phyloP scores from a whole-genome alignment of 2,888 invertebrate species.

The Eilema griseolum region DNA sequence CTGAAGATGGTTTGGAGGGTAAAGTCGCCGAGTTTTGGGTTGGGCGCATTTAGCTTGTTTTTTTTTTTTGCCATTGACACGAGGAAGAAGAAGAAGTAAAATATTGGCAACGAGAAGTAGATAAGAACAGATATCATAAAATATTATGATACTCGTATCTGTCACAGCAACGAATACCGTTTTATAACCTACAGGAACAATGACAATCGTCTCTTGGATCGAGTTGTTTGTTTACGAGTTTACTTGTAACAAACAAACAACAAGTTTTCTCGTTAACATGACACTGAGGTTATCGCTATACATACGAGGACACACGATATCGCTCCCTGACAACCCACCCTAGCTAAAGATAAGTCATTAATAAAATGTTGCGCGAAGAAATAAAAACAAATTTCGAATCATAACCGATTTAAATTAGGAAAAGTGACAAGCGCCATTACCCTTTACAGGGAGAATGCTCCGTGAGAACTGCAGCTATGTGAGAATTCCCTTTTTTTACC shows the following conservation, averaged over 20 bases:
- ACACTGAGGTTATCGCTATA: slow-evolving; percentile 10
- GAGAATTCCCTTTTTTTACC: too few species aligned
- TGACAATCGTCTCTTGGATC: slow-evolving; percentile 1
- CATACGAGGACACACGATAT: slow-evolving; percentile 2
- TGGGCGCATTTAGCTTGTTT: too few species aligned
- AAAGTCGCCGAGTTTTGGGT: too few species aligned
- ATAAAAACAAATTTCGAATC: slow-evolving; percentile 4
- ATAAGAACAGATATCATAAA: background rate
- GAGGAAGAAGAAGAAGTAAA: too few species aligned
- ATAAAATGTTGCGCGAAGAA: background rate
- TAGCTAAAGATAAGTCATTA: background rate
- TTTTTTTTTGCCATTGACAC: too few species aligned
- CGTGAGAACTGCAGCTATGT: too few species aligned
- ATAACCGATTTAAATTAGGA: too few species aligned
- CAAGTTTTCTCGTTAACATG: slow-evolving; percentile 26
- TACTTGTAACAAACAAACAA: slow-evolving; percentile 19
- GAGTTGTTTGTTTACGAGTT: slow-evolving; percentile 14
- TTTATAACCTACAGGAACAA: slow-evolving; percentile 4
- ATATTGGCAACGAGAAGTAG: background rate
- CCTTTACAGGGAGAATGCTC: too few species aligned
- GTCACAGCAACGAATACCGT: background rate
- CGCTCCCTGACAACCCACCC: background rate
- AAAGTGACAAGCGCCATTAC: too few species aligned
- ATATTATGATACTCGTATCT: background rate
- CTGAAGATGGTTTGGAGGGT: too few species aligned